Evolutionary conservation across 2,888 invertebrate species (phyloP), one percentile per base, ranked within the genome.

Genomic region (Drosophila anomelani): DNA sequence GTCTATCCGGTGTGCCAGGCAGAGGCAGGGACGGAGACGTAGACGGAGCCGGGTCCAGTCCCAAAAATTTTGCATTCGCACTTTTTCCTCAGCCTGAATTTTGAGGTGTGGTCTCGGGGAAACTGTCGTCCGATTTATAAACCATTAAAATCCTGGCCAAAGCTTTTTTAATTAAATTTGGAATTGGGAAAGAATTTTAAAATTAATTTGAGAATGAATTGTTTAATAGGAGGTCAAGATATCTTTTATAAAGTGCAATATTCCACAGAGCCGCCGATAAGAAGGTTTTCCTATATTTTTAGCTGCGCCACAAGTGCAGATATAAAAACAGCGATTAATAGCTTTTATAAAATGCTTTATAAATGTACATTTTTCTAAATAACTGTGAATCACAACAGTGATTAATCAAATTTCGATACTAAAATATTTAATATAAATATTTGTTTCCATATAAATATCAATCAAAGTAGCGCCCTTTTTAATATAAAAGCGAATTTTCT

Each of bases 11-110:
- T 36, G 51, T 34, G 12, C 9, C 26, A 46, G 32, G 32, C n/a
- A 32, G 49, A 34, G 32, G 1, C 17, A 17, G 17, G n/a, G 29
- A 1, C n/a, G 49, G 20, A 9, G 49, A 13, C 32, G 32, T 20
- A 20, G 20, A 20, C 20, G 20, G 20, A 20, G 20, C 20, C 20
- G 34, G 15, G 51, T 36, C 34, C 36, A 53, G 51, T 36, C 15
- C 51, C 51, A 53, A 53, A 51, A 51, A 51, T 23, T 10, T 20
- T 23, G 51, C 20, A 51, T 17, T 47, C 17, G n/a, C 29, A 47
- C 5, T 36, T 51, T 17, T 34, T 3, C 51, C 23, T 36, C 3
- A 3, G 51, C 6, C 51, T 36, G 10, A 53, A 36, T 36, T 53
- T 51, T 53, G 36, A 53, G 51, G 51, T 53, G 51, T 53, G 51